These are phyloP conservation scores for Andrena hattorfiana DNA, from an alignment of 2,888 invertebrate genomes.

Conservation along the genomic window DNA sequence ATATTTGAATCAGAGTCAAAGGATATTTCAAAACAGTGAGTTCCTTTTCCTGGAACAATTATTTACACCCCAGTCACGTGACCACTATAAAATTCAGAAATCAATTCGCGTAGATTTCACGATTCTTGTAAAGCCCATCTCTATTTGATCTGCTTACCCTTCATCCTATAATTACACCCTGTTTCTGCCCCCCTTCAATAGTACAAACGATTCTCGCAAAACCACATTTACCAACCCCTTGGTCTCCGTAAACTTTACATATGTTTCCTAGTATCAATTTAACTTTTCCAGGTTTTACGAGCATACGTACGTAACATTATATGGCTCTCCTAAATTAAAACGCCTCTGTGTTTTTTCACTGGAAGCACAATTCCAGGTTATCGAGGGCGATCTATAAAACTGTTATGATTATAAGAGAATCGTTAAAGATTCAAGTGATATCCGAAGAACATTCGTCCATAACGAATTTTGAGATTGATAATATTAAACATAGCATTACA, in stretches of 20 bases:
- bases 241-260: not conserved
- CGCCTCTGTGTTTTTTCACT: too few relatives aligned
- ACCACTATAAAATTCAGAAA: not conserved
- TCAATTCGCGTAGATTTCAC: not conserved
- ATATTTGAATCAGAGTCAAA: too few relatives aligned
- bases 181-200: not conserved
- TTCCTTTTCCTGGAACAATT: not conserved
- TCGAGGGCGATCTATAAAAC: too few relatives aligned
- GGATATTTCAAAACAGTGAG: too few relatives aligned
- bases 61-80: not conserved
- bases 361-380: too few relatives aligned
- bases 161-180: slow-evolving; percentile 7
- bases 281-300: not conserved
- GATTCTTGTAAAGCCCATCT: not conserved
- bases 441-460: too few relatives aligned
- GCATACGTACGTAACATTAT: not conserved
- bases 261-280: slow-evolving; percentile 4
- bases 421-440: too few relatives aligned
- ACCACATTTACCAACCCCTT: not conserved
- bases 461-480: too few relatives aligned
- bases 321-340: too few relatives aligned
- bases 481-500: too few relatives aligned
- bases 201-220: slow-evolving; percentile 8
- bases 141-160: not conserved
- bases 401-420: too few relatives aligned